Evolutionary conservation across 1,140 invertebrate species (phyloP).

Genomic region (Danaus melanippus): DNA sequence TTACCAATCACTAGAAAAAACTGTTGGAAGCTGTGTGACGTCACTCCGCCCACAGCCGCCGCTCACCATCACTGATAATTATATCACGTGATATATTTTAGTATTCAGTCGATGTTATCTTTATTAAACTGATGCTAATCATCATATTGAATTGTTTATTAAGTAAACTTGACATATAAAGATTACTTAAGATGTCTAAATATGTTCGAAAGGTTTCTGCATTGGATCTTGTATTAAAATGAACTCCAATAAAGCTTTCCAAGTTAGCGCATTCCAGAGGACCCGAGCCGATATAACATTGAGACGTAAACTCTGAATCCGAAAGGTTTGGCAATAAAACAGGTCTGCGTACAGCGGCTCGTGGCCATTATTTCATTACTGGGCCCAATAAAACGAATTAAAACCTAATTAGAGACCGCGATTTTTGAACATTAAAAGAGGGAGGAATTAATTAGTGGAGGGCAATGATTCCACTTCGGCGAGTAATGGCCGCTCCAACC

Average conservation of each 20-base stretch:
- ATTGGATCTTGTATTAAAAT: not conserved
- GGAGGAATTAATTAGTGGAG: slow-evolving; percentile 68
- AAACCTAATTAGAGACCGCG: slow-evolving; percentile 68
- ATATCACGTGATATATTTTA: too few relatives aligned
- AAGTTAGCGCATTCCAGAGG: slow-evolving; percentile 19
- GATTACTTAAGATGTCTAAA: too few relatives aligned
- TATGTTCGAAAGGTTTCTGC: too few relatives aligned
- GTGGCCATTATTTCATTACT: slow-evolving; percentile 56
- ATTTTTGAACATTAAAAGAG: slow-evolving; percentile 72
- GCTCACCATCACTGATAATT: too few relatives aligned
- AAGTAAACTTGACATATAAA: too few relatives aligned
- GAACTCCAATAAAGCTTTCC: slow-evolving; percentile 14
- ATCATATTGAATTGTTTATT: too few relatives aligned
- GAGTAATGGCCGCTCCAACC: slow-evolving; percentile 47
- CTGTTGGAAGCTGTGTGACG: slow-evolving; percentile 23
- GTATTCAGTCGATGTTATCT: too few relatives aligned
- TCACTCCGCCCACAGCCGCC: slow-evolving; percentile 7
- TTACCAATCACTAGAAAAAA: slow-evolving; percentile 59
- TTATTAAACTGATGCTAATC: too few relatives aligned
- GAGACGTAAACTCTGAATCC: slow-evolving; percentile 30
- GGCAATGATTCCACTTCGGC: slow-evolving; percentile 63
- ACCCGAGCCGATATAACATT: slow-evolving; percentile 23
- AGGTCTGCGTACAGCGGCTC: slow-evolving; percentile 33
- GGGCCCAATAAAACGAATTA: slow-evolving; percentile 67
- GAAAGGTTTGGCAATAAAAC: slow-evolving; percentile 48